Percentiles rank a stretch among this genome's conserved stretches.
Evolutionary conservation across 2,113 vertebrate genomes (phyloP).

Genomic region (Sporophila hypoxantha): DNA sequence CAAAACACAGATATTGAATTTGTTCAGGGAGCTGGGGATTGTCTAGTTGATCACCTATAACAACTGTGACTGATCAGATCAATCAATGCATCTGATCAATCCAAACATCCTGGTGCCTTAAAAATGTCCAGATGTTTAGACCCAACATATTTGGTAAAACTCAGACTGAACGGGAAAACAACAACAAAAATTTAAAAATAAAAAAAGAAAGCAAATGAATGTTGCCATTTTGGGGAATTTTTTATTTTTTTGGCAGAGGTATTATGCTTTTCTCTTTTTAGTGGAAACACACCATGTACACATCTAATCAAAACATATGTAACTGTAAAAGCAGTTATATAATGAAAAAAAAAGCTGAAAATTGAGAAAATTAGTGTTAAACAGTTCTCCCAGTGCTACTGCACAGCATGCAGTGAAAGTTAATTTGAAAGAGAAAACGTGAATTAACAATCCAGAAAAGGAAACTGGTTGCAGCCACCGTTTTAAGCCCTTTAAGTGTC

Average conservation of each 20-base stretch:
- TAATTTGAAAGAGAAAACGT: slow-evolving; percentile 83
- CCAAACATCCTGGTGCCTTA: neutral
- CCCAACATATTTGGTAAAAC: neutral
- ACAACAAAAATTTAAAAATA: neutral
- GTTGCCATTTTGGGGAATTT: neutral
- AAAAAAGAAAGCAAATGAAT: neutral
- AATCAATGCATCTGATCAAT: neutral
- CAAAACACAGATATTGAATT: slow-evolving; percentile 75
- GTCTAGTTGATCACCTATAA: neutral
- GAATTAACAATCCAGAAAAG: slow-evolving; percentile 87
- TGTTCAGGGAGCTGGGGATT: neutral
- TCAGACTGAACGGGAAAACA: neutral
- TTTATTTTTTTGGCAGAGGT: neutral
- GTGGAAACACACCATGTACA: neutral
- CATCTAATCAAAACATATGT: slow-evolving; percentile 65
- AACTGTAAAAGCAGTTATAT: slow-evolving; percentile 65
- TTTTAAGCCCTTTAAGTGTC: slow-evolving; percentile 87
- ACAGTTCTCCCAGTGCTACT: slow-evolving; percentile 67
- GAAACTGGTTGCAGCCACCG: slow-evolving; percentile 79
- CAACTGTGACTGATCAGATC: neutral
- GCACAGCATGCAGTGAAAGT: slow-evolving; percentile 74
- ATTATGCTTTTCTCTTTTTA: slow-evolving; percentile 8
- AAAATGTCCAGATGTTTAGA: neutral
- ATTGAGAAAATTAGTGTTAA: slow-evolving; percentile 77
- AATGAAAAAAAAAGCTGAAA: slow-evolving; percentile 59